Percentiles rank a stretch among this genome's conserved stretches.
Evolutionary conservation across 2,113 vertebrate genomes (phyloP).

Genomic region (Athene noctua): DNA sequence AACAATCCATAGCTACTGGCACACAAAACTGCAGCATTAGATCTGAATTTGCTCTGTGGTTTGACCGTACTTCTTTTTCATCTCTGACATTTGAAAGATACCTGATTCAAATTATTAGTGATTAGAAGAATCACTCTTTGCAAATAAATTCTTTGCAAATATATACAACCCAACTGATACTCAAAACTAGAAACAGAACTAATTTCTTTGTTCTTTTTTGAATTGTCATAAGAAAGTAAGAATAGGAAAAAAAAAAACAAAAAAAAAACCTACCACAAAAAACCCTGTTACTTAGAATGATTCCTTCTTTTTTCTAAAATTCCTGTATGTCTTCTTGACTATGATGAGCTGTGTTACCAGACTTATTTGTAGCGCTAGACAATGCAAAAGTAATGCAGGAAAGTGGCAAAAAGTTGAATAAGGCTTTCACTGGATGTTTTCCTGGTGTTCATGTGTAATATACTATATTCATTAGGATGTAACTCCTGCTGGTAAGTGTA

Average conservation of each 20-base stretch:
- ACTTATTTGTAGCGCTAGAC: too few relatives aligned
- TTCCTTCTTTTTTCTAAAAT: not conserved
- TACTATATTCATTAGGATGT: too few relatives aligned
- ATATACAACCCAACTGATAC: not conserved
- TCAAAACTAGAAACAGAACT: not conserved
- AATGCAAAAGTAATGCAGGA: too few relatives aligned
- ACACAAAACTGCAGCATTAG: not conserved
- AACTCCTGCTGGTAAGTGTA: too few relatives aligned
- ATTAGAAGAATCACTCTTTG: not conserved
- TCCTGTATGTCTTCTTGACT: not conserved
- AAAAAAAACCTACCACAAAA: too few relatives aligned
- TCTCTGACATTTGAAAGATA: not conserved
- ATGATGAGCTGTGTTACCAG: not conserved
- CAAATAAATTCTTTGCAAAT: not conserved
- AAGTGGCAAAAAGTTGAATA: too few relatives aligned
- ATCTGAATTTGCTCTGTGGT: not conserved
- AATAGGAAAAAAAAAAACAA: not conserved
- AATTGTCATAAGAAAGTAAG: not conserved
- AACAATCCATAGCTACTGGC: not conserved
- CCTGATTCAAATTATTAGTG: not conserved
- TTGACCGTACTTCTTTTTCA: not conserved
- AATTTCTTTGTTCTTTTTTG: not conserved
- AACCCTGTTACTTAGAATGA: not conserved
- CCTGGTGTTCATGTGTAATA: too few relatives aligned
- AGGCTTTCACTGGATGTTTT: too few relatives aligned